phyloP scores from a whole-genome alignment of 2,797 vertebrate species.

The Pempheris klunzingeri region DNA sequence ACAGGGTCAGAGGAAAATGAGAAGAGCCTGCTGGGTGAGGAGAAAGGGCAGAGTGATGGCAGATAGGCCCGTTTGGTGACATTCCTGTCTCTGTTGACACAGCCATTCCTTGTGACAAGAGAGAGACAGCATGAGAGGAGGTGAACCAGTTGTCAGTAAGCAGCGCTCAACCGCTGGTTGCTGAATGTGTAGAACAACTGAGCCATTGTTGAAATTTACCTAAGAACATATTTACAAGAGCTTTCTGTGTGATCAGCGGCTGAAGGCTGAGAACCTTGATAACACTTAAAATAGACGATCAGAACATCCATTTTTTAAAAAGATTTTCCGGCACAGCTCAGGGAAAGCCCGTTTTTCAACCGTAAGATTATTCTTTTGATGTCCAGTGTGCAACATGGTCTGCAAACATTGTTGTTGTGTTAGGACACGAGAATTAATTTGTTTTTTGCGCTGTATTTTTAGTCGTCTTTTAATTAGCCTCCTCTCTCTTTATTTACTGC shows the following conservation, averaged over 20 bases:
- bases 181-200: slow-evolving; percentile 25
- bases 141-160: slow-evolving; percentile 48
- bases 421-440: slow-evolving; percentile 13
- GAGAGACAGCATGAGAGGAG: slow-evolving; percentile 35
- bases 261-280: slow-evolving; percentile 9
- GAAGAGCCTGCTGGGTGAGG: slow-evolving; percentile 14
- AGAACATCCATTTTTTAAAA: not conserved
- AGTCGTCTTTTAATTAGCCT: slow-evolving; percentile 41
- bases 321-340: not conserved
- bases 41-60: slow-evolving; percentile 45
- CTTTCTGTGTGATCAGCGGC: slow-evolving; percentile 24
- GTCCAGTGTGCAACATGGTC: slow-evolving; percentile 9
- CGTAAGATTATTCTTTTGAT: slow-evolving; percentile 14
- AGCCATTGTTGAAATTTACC: slow-evolving; percentile 53
- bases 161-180: slow-evolving; percentile 3
- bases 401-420: slow-evolving; percentile 4
- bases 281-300: not conserved
- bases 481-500: slow-evolving; percentile 41
- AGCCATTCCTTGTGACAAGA: slow-evolving; percentile 69
- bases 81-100: slow-evolving; percentile 80
- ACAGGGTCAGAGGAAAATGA: slow-evolving; percentile 15
- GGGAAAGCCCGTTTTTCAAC: not conserved
- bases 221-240: slow-evolving; percentile 46
- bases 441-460: slow-evolving; percentile 30
- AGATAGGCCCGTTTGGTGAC: slow-evolving; percentile 74